These are phyloP conservation scores for Phaetusa simplex DNA, from an alignment of 2,113 vertebrate genomes.

Conservation along the genomic window DNA sequence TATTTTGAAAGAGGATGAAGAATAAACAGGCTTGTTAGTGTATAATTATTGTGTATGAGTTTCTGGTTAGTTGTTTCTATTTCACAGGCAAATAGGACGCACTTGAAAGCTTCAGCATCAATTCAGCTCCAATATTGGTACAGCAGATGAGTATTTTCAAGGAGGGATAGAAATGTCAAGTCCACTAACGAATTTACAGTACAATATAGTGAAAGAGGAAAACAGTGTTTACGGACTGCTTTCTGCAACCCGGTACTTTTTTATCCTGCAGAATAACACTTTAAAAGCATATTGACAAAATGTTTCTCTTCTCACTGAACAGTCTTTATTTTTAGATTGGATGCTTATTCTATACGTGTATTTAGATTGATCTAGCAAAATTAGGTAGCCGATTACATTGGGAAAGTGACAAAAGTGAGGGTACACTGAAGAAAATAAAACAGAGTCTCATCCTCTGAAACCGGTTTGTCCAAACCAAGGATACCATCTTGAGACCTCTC, in stretches of 20 bases:
- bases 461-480: neutral
- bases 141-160: slow-evolving; percentile 40
- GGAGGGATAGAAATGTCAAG: slow-evolving; percentile 31
- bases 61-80: slow-evolving; percentile 52
- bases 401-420: neutral
- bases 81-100: neutral
- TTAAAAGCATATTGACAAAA: slow-evolving; percentile 23
- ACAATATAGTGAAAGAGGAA: slow-evolving; percentile 42
- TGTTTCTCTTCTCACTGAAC: slow-evolving; percentile 7
- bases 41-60: slow-evolving; percentile 16
- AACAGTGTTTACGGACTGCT: slow-evolving; percentile 21
- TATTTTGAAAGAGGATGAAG: slow-evolving; percentile 41
- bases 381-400: neutral
- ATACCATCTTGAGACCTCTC: neutral
- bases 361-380: slow-evolving; percentile 21
- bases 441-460: neutral
- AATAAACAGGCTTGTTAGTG: slow-evolving; percentile 29
- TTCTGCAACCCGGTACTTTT: slow-evolving; percentile 47
- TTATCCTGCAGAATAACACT: slow-evolving; percentile 10
- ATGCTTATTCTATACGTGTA: neutral
- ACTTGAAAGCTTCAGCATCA: slow-evolving; percentile 56
- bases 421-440: neutral
- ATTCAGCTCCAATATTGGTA: slow-evolving; percentile 16
- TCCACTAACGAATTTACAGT: neutral
- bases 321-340: slow-evolving; percentile 23